A percentile compares a stretch with the other conserved stretches of the same genome.
Conservation (phyloP, 2,797 vertebrate species). For the Sciaenops ocellatus region DNA sequence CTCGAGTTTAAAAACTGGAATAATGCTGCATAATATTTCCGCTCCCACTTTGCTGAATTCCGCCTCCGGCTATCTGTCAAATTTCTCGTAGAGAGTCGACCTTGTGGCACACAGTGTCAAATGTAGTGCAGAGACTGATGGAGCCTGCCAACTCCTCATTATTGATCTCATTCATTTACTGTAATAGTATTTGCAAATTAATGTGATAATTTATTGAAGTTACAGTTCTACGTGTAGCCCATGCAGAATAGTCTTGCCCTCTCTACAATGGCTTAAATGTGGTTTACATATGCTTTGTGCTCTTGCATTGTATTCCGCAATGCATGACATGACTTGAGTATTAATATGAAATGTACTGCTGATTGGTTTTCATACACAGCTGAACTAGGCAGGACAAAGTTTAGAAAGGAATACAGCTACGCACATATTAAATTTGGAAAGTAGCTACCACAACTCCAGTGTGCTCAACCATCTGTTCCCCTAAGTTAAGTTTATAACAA, state of each 20-base stretch:
- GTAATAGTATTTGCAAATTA: conserved; percentile 34
- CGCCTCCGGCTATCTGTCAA: conserved; percentile 23
- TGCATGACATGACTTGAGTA: not conserved
- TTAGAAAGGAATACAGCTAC: conserved; percentile 7
- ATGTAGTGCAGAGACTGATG: conserved; percentile 32
- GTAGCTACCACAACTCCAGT: conserved; percentile 27
- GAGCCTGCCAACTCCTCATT: conserved; percentile 29
- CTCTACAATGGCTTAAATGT: not conserved
- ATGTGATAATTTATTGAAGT: conserved; percentile 22
- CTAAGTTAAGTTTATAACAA: conserved; percentile 56
- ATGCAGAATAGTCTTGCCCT: not conserved
- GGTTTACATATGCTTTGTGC: not conserved
- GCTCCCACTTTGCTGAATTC: conserved; percentile 17
- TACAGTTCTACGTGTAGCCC: not conserved
- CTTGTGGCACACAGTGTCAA: conserved; percentile 15
- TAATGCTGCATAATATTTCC: not conserved
- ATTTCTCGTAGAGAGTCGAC: conserved; percentile 11
- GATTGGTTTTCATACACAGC: conserved; percentile 13
- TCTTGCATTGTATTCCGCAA: not conserved
- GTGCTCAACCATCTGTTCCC: conserved; percentile 63
- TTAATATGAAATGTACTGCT: conserved; percentile 6
- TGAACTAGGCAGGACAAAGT: conserved; percentile 14
- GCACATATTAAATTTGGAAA: conserved; percentile 39
- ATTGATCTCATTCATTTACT: conserved; percentile 40
- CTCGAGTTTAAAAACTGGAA: not conserved